phyloP scores from a whole-genome alignment of 2,113 vertebrate genomes.

The Triplophysa dalaica region DNA sequence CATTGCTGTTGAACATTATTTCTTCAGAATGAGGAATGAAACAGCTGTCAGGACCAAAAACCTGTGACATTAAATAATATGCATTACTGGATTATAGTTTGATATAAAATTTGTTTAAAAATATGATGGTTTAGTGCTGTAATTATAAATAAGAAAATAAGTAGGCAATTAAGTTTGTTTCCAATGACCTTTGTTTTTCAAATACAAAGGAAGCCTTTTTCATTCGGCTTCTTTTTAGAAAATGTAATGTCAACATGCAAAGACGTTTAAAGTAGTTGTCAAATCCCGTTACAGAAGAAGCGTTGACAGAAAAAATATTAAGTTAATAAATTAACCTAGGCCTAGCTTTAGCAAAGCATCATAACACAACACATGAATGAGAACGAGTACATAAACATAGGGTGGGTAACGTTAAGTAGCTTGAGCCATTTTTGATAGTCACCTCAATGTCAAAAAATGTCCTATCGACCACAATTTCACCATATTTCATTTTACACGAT shows the following conservation, averaged over 20 bases:
- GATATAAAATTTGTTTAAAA: too few species aligned
- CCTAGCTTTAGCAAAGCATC: background rate
- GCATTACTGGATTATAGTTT: too few species aligned
- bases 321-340: background rate
- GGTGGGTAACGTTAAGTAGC: too few species aligned
- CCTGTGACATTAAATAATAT: background rate
- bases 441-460: too few species aligned
- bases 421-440: too few species aligned
- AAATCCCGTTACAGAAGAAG: background rate
- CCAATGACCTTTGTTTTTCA: too few species aligned
- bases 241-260: background rate
- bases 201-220: too few species aligned
- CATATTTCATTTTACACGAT: background rate
- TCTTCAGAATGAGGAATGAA: conserved; percentile 58
- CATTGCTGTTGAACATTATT: conserved; percentile 83
- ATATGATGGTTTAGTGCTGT: too few species aligned
- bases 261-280: background rate
- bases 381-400: background rate
- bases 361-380: background rate
- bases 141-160: too few species aligned
- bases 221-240: too few species aligned
- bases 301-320: background rate
- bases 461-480: too few species aligned
- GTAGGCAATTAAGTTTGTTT: too few species aligned
- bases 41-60: background rate